Conservation (phyloP, 2,888 invertebrate species). For the Drosophila ochracea region DNA sequence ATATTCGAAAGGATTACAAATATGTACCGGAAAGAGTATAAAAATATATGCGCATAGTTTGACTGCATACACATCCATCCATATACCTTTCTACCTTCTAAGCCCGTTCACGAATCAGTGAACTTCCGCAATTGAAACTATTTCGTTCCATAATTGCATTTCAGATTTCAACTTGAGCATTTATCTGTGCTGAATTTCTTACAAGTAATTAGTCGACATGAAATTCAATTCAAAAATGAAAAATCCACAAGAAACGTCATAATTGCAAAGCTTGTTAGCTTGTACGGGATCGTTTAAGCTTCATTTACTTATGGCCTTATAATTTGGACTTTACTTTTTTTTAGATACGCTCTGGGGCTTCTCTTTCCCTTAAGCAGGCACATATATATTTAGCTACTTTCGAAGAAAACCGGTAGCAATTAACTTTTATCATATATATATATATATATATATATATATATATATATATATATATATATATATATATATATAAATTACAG, state of each 20-base stretch:
- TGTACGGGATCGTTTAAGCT: neutral
- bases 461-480: neutral
- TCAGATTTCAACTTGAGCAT: neutral
- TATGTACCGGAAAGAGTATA: neutral
- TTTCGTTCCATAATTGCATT: conserved; percentile 27
- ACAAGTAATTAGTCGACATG: conserved; percentile 14
- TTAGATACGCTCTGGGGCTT: neutral
- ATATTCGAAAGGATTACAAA: neutral
- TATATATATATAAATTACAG: neutral
- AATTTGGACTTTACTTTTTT: neutral
- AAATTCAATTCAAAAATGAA: conserved; percentile 11
- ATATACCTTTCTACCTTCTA: neutral
- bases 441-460: neutral
- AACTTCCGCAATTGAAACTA: conserved; percentile 21
- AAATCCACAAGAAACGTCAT: conserved; percentile 7
- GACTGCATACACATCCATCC: neutral
- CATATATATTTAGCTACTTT: neutral
- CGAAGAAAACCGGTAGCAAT: neutral
- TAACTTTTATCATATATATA: conserved; percentile 13
- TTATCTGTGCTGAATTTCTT: neutral
- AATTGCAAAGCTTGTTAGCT: conserved; percentile 5
- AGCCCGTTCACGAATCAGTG: conserved; percentile 6
- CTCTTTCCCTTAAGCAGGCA: neutral
- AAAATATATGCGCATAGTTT: neutral
- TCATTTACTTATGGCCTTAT: conserved; percentile 1